Evolutionary conservation across 2,888 invertebrate genomes (phyloP).

Genomic region (Boloria euphrosyne): DNA sequence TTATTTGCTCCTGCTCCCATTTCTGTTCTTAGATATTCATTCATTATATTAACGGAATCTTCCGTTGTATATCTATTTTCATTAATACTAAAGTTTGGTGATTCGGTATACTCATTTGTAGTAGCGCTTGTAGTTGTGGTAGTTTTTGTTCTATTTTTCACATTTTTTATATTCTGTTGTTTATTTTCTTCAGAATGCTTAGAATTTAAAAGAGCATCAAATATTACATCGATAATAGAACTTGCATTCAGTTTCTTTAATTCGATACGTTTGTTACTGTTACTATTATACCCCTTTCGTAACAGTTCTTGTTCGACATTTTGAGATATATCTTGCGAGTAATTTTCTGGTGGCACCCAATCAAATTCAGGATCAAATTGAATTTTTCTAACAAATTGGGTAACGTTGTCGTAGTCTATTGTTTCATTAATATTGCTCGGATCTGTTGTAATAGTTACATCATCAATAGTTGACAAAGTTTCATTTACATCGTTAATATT

Average conservation of each 20-base stretch:
- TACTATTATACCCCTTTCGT: constrained; percentile 40
- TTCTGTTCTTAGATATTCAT: constrained; percentile 13
- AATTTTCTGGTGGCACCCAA: constrained; percentile 57
- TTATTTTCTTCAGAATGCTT: constrained; percentile 14
- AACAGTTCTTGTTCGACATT: constrained; percentile 55
- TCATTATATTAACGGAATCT: neutral
- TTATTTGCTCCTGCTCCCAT: neutral
- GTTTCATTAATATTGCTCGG: constrained; percentile 27
- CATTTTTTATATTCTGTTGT: neutral
- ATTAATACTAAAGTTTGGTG: neutral
- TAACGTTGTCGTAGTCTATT: constrained; percentile 36
- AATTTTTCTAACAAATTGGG: constrained; percentile 17
- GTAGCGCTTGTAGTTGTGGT: neutral
- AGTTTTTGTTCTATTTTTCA: constrained; percentile 4
- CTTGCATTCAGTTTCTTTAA: constrained; percentile 27
- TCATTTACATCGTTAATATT: constrained; percentile 22
- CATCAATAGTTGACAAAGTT: constrained; percentile 14
- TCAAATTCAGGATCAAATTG: constrained; percentile 53
- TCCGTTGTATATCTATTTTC: constrained; percentile 11
- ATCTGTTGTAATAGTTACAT: constrained; percentile 32
- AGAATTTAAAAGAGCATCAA: constrained; percentile 29
- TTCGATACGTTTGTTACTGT: constrained; percentile 18
- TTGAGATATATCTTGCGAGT: constrained; percentile 53
- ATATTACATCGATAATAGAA: constrained; percentile 31
- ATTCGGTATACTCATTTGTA: constrained; percentile 2